Conservation (phyloP, 64 coral and sea anemone species). For the Hydrozoanthus tunicans region DNA sequence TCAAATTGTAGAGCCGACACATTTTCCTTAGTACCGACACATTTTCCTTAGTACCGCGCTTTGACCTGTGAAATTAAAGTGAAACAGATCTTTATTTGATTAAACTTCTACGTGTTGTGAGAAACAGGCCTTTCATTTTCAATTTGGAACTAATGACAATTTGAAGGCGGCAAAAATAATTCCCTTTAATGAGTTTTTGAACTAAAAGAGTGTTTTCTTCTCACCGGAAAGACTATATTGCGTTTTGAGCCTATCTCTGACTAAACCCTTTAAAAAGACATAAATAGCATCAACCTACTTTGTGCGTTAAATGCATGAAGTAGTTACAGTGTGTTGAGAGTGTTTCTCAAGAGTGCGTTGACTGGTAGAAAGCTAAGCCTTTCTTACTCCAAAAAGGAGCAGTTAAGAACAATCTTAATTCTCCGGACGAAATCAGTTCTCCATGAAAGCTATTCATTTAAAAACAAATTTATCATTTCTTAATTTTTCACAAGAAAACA, state of each 20-base stretch:
- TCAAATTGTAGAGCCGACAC: too few species aligned
- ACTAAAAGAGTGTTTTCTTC: neutral
- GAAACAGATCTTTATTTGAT: too few species aligned
- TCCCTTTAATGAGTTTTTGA: neutral
- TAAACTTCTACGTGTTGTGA: neutral
- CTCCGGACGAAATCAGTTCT: neutral
- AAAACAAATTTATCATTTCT: neutral
- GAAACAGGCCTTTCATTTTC: neutral
- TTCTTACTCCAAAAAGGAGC: neutral
- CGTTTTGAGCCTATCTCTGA: neutral
- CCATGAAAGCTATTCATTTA: neutral
- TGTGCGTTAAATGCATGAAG: too few species aligned
- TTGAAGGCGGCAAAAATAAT: slow-evolving; percentile 3
- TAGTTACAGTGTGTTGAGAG: neutral
- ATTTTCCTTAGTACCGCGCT: too few species aligned
- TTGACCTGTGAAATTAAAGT: too few species aligned
- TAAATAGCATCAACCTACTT: neutral
- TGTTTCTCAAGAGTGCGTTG: neutral
- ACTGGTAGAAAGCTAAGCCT: neutral
- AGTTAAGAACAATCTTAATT: neutral
- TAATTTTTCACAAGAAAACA: slow-evolving; percentile 30
- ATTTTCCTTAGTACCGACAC: too few species aligned
- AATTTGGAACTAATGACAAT: neutral
- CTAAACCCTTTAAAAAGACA: neutral
- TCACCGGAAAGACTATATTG: neutral